Conservation (phyloP, 2,113 vertebrate genomes). For the Silurus glanis region DNA sequence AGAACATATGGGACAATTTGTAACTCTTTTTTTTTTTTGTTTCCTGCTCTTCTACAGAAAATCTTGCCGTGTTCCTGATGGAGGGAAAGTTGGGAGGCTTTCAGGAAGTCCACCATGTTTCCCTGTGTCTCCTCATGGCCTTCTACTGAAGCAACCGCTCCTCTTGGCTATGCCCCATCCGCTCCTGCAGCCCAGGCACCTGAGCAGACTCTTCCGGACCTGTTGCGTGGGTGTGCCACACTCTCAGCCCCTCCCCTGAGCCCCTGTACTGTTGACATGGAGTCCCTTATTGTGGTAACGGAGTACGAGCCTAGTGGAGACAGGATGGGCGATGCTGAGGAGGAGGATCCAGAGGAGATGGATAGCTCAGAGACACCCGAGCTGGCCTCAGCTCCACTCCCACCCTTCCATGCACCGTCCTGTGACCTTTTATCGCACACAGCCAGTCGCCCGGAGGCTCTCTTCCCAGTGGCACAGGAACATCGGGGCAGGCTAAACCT, state of each 20-base stretch:
- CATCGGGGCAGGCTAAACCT: conserved; percentile 75
- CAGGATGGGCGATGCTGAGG: conserved; percentile 52
- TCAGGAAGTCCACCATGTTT: conserved; percentile 73
- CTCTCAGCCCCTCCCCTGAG: conserved; percentile 64
- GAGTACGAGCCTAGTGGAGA: conserved; percentile 79
- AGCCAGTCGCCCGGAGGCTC: conserved; percentile 53
- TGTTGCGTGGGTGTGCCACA: conserved; percentile 69
- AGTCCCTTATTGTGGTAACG: conserved; percentile 89
- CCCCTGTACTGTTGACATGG: conserved; percentile 74
- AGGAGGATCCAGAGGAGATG: conserved; percentile 74
- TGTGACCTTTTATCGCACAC: conserved; percentile 71
- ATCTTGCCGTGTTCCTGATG: conserved; percentile 53
- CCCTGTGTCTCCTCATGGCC: conserved; percentile 80
- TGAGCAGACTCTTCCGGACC: conserved; percentile 70
- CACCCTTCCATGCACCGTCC: conserved; percentile 57
- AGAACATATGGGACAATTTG: background rate
- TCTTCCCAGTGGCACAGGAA: conserved; percentile 65
- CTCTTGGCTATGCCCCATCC: conserved; percentile 64
- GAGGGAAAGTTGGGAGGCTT: conserved; percentile 66
- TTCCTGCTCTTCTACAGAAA: background rate
- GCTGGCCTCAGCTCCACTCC: conserved; percentile 48
- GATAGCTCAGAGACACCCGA: conserved; percentile 69
- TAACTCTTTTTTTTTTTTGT: background rate
- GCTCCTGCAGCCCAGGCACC: conserved; percentile 50
- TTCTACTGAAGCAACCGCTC: conserved; percentile 60